Conservation (phyloP, 2,888 invertebrate species). For the Parascotia fuliginaria region DNA sequence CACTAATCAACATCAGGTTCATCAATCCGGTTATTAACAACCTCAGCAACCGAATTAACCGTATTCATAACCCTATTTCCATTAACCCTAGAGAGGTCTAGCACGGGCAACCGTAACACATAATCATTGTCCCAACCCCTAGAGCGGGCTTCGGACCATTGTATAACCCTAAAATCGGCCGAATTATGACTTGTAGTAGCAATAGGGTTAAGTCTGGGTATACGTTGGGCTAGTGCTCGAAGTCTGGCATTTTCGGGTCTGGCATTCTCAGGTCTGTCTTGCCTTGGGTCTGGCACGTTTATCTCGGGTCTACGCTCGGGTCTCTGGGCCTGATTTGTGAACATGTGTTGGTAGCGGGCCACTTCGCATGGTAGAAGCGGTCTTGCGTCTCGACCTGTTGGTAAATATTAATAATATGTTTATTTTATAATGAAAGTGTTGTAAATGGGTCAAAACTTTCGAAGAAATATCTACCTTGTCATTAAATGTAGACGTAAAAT, state of each 20-base stretch:
- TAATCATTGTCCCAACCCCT: conserved; percentile 66
- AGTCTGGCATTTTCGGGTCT: conserved; percentile 64
- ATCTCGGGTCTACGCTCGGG: conserved; percentile 51
- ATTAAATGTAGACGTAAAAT: no score
- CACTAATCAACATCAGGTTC: conserved; percentile 53
- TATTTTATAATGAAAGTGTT: no score
- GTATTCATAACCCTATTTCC: conserved; percentile 46
- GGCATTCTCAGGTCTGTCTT: conserved; percentile 57
- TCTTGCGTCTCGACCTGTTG: conserved; percentile 73
- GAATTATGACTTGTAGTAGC: conserved; percentile 42
- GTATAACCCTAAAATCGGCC: conserved; percentile 61
- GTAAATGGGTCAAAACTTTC: no score
- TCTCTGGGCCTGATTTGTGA: conserved; percentile 54
- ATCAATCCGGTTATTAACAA: conserved; percentile 52
- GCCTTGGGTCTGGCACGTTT: conserved; percentile 57
- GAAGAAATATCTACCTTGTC: no score
- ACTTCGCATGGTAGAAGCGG: conserved; percentile 82
- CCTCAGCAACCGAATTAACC: conserved; percentile 49
- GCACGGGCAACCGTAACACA: conserved; percentile 63
- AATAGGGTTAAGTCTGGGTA: conserved; percentile 65
- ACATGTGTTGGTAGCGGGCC: conserved; percentile 79
- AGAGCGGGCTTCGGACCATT: conserved; percentile 62
- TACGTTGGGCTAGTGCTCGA: conserved; percentile 64
- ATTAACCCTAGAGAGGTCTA: conserved; percentile 62
- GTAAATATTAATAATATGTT: no score